Evolutionary conservation across 2,113 vertebrate genomes (phyloP).

Genomic region (Rhinoderma darwinii): DNA sequence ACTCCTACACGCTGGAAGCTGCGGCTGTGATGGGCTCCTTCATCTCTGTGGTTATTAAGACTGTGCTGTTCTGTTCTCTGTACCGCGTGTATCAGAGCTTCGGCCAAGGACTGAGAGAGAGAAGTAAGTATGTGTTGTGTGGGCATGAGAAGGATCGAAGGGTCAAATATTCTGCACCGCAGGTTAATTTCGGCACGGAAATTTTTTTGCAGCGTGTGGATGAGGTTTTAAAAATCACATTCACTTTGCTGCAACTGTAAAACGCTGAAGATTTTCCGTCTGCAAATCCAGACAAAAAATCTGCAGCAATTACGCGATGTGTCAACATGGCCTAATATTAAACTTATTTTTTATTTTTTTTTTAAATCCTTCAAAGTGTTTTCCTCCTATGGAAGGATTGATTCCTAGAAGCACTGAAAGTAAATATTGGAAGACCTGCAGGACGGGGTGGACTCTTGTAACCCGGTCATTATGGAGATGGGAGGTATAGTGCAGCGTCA

Average conservation of each 20-base stretch:
- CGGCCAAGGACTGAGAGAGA: conserved; percentile 80
- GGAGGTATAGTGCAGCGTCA: neutral
- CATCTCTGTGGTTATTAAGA: conserved; percentile 80
- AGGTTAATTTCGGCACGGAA: too few relatives aligned
- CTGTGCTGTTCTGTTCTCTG: conserved; percentile 76
- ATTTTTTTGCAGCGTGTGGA: too few relatives aligned
- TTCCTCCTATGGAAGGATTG: conserved; percentile 74
- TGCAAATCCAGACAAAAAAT: too few relatives aligned
- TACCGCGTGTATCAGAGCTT: conserved; percentile 77
- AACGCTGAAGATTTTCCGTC: too few relatives aligned
- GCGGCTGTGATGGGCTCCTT: conserved; percentile 75
- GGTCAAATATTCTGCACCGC: too few relatives aligned
- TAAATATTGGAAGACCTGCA: neutral
- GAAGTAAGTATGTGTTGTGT: conserved; percentile 73
- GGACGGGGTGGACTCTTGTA: conserved; percentile 1
- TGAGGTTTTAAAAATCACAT: too few relatives aligned
- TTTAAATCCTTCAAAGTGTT: conserved; percentile 72
- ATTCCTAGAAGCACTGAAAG: conserved; percentile 61
- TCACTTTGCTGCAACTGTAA: too few relatives aligned
- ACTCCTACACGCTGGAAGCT: conserved; percentile 76
- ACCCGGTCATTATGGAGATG: conserved; percentile 4
- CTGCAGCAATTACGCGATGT: too few relatives aligned
- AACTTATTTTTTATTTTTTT: too few relatives aligned
- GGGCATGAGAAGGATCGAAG: neutral
- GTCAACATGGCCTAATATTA: too few relatives aligned